Conservation (phyloP, 2,113 vertebrate species). For the Sander vitreus region DNA sequence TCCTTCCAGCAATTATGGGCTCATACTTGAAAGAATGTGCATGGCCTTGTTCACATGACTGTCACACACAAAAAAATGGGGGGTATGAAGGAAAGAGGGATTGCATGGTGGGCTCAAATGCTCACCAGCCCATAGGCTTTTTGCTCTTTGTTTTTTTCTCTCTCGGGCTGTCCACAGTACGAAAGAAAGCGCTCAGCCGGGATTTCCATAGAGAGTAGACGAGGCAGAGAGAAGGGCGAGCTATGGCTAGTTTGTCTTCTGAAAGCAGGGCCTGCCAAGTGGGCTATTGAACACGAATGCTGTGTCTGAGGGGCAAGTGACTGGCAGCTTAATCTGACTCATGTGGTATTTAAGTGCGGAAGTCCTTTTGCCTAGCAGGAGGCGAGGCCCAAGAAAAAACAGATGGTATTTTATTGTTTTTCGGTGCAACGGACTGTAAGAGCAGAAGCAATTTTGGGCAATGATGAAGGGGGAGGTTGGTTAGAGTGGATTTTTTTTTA, state of each 20-base stretch:
- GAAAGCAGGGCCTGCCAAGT: conserved; percentile 42
- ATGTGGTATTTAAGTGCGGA: conserved; percentile 78
- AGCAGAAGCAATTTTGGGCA: conserved; percentile 55
- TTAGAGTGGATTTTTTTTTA: conserved; percentile 21
- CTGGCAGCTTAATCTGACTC: conserved; percentile 79
- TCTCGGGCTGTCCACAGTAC: conserved; percentile 39
- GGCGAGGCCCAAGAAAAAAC: conserved; percentile 59
- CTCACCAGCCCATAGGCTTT: conserved; percentile 49
- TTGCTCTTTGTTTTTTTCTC: conserved; percentile 48
- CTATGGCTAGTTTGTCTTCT: conserved; percentile 54
- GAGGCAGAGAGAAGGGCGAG: conserved; percentile 33
- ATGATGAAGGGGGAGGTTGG: conserved; percentile 20
- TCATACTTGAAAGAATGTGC: conserved; percentile 82
- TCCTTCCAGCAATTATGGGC: conserved; percentile 70
- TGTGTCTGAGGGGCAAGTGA: conserved; percentile 62
- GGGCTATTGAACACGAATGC: conserved; percentile 38
- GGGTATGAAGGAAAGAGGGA: conserved; percentile 43
- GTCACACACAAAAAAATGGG: conserved; percentile 67
- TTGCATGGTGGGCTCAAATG: conserved; percentile 57
- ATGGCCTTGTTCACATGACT: conserved; percentile 83
- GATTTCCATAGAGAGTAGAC: conserved; percentile 52
- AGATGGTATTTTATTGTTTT: conserved; percentile 79
- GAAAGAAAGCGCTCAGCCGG: conserved; percentile 43
- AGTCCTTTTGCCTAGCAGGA: conserved; percentile 66
- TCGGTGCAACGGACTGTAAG: conserved; percentile 43